Percentiles rank a stretch among this genome's conserved stretches.
Conservation (phyloP, 2,888 invertebrate species). For the Netelia melanura region DNA sequence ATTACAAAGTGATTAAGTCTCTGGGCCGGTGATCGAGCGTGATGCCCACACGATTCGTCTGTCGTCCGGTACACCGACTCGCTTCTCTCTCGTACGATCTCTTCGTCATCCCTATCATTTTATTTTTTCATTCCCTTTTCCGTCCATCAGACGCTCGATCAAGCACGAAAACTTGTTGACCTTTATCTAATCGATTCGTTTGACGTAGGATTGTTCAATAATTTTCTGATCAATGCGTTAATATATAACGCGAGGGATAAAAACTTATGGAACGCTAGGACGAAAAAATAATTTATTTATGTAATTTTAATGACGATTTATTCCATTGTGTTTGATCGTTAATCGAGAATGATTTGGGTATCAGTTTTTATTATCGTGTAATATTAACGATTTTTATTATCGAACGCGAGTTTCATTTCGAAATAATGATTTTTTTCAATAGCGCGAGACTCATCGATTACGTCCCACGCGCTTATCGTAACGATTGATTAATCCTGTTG, state of each 20-base stretch:
- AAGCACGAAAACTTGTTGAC: conserved; percentile 39
- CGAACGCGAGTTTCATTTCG: not conserved
- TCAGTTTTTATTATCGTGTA: too few relatives aligned
- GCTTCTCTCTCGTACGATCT: conserved; percentile 12
- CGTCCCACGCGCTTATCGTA: conserved; percentile 28
- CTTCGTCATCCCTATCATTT: not conserved
- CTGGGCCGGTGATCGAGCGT: conserved; percentile 48
- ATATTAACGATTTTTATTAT: too few relatives aligned
- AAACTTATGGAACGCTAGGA: too few relatives aligned
- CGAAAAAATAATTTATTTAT: too few relatives aligned
- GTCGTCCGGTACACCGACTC: conserved; percentile 37
- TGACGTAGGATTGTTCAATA: not conserved
- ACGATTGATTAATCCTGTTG: conserved; percentile 44
- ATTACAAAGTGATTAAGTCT: conserved; percentile 69
- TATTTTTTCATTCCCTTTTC: conserved; percentile 19
- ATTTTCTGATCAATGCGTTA: not conserved
- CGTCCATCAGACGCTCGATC: conserved; percentile 31
- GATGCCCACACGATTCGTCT: conserved; percentile 65
- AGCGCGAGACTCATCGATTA: conserved; percentile 35
- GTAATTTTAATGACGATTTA: too few relatives aligned
- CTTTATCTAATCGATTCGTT: conserved; percentile 1
- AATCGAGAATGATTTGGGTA: too few relatives aligned
- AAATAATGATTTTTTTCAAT: not conserved
- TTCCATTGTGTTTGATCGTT: too few relatives aligned
- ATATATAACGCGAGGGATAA: too few relatives aligned